These are phyloP conservation scores for Standfussiana lucernea DNA, from an alignment of 2,888 invertebrate genomes.

Conservation along the genomic window DNA sequence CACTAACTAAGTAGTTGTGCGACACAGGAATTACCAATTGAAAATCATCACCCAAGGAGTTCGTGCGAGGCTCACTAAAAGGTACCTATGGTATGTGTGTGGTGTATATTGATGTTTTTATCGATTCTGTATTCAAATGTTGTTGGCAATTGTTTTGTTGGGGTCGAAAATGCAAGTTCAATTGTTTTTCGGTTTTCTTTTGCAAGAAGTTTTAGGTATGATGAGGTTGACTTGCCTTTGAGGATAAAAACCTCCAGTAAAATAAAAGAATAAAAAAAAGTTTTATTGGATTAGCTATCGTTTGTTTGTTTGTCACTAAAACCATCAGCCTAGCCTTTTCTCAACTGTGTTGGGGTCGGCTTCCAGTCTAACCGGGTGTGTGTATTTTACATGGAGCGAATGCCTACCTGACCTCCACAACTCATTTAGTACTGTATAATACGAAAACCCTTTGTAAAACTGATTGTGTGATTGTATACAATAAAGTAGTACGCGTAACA, in stretches of 20 bases:
- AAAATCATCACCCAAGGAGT: not conserved
- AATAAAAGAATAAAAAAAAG: too few relatives aligned
- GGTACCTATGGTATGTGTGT: not conserved
- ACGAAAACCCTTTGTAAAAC: not conserved
- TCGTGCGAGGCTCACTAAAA: not conserved
- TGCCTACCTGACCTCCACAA: not conserved
- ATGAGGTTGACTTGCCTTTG: too few relatives aligned
- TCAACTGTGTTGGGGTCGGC: not conserved
- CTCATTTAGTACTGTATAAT: not conserved
- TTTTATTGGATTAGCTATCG: slow-evolving; percentile 20
- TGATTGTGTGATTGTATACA: not conserved
- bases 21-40: not conserved
- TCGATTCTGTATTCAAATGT: slow-evolving; percentile 46
- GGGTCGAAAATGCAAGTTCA: not conserved
- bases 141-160: slow-evolving; percentile 30
- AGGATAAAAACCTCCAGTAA: too few relatives aligned
- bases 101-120: slow-evolving; percentile 26
- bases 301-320: not conserved
- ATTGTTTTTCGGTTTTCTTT: slow-evolving; percentile 8
- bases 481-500: too few relatives aligned
- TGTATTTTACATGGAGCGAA: not conserved
- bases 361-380: too few relatives aligned
- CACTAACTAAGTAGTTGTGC: not conserved
- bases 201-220: too few relatives aligned
- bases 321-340: not conserved